These are phyloP conservation scores for Xylota sylvarum DNA, from an alignment of 2,888 invertebrate genomes.

Conservation along the genomic window DNA sequence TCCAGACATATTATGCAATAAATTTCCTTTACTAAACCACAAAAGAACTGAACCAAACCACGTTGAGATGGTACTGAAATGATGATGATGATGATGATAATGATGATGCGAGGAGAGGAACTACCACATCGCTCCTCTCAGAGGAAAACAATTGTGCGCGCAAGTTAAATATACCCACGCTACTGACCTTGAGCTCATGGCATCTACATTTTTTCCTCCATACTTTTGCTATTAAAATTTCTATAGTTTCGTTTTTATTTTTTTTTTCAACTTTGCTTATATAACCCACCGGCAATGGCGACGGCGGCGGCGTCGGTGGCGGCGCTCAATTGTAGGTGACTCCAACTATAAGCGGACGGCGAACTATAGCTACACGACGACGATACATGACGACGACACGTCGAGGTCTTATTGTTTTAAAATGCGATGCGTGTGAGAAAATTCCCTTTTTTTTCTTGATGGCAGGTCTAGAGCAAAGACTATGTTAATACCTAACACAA, in stretches of 20 bases:
- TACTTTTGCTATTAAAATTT: conserved; percentile 35
- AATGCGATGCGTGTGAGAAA: conserved; percentile 58
- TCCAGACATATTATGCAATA: conserved; percentile 26
- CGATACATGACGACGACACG: background rate
- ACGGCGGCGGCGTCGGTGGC: no score
- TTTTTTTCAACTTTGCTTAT: conserved; percentile 18
- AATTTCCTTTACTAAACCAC: conserved; percentile 12
- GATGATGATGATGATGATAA: conserved; percentile 20
- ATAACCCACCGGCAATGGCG: conserved; percentile 39
- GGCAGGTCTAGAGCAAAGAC: conserved; percentile 48
- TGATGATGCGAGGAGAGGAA: conserved; percentile 24
- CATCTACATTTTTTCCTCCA: conserved; percentile 44
- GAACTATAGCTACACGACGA: conserved; percentile 1
- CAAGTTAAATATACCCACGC: conserved; percentile 59
- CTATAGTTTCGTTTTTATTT: background rate
- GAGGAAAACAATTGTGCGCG: conserved; percentile 41
- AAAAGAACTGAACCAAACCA: conserved; percentile 11
- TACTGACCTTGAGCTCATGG: conserved; percentile 73
- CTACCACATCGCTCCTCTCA: conserved; percentile 5
- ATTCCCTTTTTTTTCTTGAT: conserved; percentile 56
- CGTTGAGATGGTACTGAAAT: background rate
- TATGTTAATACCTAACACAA: conserved; percentile 20
- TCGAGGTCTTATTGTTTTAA: conserved; percentile 34
- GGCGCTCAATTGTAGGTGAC: conserved; percentile 28
- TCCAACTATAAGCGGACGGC: background rate